Base-by-base conservation (phyloP, 2,888 invertebrate genomes). In the Halictus ligatus region DNA sequence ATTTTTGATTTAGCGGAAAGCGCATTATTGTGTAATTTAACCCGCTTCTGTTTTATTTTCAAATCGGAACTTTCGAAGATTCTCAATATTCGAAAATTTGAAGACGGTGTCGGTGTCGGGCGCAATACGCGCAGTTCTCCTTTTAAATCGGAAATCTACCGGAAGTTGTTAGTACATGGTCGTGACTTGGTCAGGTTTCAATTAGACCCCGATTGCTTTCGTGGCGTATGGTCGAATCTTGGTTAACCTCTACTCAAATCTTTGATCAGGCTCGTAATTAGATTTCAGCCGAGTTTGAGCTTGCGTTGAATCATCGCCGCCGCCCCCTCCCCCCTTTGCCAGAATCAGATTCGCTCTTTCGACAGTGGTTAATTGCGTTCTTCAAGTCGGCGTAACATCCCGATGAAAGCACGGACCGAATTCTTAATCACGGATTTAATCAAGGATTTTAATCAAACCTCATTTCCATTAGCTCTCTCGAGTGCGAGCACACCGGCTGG, bases 181-280 rank as follows among this genome's bases (percentile, higher is more conserved):
- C 69, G 71, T 43, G n/a, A 69, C 35, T 48, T 6, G 75, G 78
- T 83, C 69, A 40, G 40, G 54, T 48, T 85, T 72, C 78, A 67
- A 85, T 85, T 69, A 83, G 71, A 72, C 29, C 69, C 29, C 78
- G 46, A 79, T 85, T 75, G 54, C 40, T 29, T 79, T 48, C 71
- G 50, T 48, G 71, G 43, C n/a, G 58, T 54, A 71, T 46, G 83
- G 60, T 64, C 46, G 78, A 79, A 60, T 54, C 64, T 72, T 83
- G 78, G 78, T 83, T 79, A 78, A 85, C 72, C 78, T 64, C 64
- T 40, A n/a, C 58, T 40, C 69, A 18, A 71, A 46, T 82, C 78
- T 71, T 84, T 60, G 75, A 60, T 72, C 71, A 71, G 74, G 50
- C 46, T 82, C 60, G 48, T 83, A 78, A 83, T 78, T 83, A 83